Evolutionary conservation across 2,888 invertebrate species (phyloP).

Genomic region (Spodoptera picta): DNA sequence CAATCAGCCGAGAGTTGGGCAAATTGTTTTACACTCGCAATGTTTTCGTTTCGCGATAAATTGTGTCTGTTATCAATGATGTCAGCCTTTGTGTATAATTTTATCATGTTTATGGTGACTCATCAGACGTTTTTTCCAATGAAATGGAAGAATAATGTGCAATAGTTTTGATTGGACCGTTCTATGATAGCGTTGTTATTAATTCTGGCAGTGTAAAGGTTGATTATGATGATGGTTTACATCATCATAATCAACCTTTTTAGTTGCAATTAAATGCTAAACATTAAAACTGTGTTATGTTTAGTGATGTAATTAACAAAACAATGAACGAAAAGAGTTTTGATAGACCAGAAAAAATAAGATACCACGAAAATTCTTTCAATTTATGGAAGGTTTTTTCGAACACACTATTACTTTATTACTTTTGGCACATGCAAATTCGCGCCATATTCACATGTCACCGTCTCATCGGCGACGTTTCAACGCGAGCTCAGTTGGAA

Average conservation of each 20-base stretch:
- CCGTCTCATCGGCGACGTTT: conserved; percentile 77
- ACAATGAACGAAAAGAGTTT: too few relatives aligned
- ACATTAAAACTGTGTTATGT: neutral
- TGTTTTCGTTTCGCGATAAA: conserved; percentile 52
- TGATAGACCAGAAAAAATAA: too few relatives aligned
- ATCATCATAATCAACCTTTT: too few relatives aligned
- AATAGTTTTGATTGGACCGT: conserved; percentile 2
- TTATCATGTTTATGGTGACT: conserved; percentile 44
- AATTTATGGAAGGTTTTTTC: too few relatives aligned
- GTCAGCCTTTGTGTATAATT: conserved; percentile 53
- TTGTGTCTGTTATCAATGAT: conserved; percentile 54
- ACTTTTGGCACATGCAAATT: conserved; percentile 35
- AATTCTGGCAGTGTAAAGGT: neutral
- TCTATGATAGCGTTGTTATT: neutral
- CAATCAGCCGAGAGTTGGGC: conserved; percentile 56
- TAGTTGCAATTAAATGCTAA: too few relatives aligned
- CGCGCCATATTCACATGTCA: conserved; percentile 40
- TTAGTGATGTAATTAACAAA: neutral
- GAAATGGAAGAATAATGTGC: conserved; percentile 11
- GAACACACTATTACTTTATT: conserved; percentile 3
- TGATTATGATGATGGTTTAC: neutral
- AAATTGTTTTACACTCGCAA: conserved; percentile 49
- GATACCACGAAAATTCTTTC: too few relatives aligned
- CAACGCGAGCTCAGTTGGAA: conserved; percentile 72
- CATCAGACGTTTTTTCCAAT: conserved; percentile 32